A percentile compares a stretch with the other conserved stretches of the same genome.
Evolutionary conservation across 2,113 vertebrate genomes (phyloP).

Genomic region (Fregetta grallaria): DNA sequence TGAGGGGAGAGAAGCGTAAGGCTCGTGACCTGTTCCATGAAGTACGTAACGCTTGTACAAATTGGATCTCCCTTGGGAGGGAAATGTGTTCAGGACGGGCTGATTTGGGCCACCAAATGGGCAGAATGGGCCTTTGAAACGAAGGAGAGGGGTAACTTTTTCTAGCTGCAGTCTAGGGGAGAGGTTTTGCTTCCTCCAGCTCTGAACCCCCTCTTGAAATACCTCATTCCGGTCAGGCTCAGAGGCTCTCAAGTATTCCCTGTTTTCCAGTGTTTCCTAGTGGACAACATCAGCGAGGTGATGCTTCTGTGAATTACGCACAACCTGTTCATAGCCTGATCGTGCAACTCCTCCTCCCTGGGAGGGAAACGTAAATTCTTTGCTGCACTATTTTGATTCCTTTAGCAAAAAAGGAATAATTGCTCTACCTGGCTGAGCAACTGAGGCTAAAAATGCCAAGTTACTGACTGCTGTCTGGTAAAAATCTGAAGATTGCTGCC

Average conservation of each 20-base stretch:
- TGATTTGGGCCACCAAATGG: background rate
- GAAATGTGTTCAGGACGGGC: accelerated
- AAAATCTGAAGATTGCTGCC: background rate
- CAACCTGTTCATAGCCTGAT: background rate
- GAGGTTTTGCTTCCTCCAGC: background rate
- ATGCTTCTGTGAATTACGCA: accelerated
- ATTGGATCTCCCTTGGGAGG: background rate
- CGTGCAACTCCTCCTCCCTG: accelerated
- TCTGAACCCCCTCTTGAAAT: background rate
- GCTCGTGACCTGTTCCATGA: accelerated
- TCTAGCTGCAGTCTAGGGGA: accelerated
- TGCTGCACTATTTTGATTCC: background rate
- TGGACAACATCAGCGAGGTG: too few relatives aligned
- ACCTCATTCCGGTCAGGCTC: background rate
- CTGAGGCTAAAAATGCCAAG: background rate
- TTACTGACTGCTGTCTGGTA: accelerated
- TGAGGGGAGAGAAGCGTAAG: background rate
- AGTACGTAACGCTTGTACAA: accelerated
- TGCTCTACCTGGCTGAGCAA: background rate
- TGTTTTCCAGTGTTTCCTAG: background rate
- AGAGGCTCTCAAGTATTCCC: background rate
- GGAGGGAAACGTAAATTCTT: accelerated
- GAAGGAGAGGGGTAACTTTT: background rate
- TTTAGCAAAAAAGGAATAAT: background rate
- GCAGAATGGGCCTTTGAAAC: background rate